A percentile compares a stretch with the other conserved stretches of the same genome.
phyloP scores from a whole-genome alignment of 2,113 vertebrate species.

The Psophia crepitans region DNA sequence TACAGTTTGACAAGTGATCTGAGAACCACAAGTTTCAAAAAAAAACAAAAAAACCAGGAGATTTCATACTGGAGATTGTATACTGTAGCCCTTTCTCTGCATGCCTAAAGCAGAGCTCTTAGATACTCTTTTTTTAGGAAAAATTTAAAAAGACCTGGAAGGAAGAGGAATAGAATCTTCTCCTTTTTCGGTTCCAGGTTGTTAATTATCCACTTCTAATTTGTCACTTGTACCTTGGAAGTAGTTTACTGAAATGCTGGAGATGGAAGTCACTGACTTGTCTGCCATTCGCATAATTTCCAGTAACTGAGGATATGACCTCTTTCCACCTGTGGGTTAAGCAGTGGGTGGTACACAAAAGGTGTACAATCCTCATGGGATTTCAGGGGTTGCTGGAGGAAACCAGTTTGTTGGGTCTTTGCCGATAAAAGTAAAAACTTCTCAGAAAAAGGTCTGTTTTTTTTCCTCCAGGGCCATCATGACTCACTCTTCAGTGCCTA shows the following conservation, averaged over 20 bases:
- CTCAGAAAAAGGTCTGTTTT: background rate
- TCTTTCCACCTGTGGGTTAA: background rate
- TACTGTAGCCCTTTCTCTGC: background rate
- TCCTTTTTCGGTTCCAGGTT: background rate
- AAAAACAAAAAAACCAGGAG: background rate
- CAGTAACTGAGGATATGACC: background rate
- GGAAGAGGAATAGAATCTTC: background rate
- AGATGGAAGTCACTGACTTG: background rate
- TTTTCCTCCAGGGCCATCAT: constrained; percentile 82
- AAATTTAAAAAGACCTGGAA: background rate
- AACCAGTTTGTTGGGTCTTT: background rate
- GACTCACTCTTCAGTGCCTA: constrained; percentile 88
- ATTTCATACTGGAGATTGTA: background rate
- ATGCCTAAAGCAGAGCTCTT: background rate
- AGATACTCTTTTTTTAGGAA: background rate
- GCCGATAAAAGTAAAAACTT: background rate
- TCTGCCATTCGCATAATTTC: background rate
- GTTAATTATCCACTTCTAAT: background rate
- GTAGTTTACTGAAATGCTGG: background rate
- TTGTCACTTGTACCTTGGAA: background rate
- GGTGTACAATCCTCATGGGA: background rate
- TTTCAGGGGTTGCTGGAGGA: background rate
- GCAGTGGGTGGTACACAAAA: background rate
- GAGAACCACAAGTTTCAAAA: background rate
- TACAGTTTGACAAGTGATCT: background rate